Evolutionary conservation across 2,113 vertebrate genomes (phyloP), one percentile per base, ranked within the genome.

Genomic region (Dermatemys mawii): DNA sequence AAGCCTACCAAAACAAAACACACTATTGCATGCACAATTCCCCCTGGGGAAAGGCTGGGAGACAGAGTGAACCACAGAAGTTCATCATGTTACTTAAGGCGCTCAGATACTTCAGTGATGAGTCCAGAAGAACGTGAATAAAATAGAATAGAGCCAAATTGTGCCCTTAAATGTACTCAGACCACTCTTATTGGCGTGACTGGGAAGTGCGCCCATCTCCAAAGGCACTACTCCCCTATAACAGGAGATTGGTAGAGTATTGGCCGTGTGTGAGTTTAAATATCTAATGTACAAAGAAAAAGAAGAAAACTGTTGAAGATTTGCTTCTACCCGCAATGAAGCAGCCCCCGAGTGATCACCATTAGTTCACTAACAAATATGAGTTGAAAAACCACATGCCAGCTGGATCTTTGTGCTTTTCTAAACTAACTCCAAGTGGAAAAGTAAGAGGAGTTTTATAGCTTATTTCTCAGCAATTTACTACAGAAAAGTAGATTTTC

Each of bases 381-480:
- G 78, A 78, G 83, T 48, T 53, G n/a, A 81, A 81, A 88, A 81
- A 48, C 38, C 78, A 79, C 29, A 44, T 67, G 38, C 67, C 80
- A 67, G 41, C 24, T 60, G 5, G 26, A 78, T 50, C 55, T 55
- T 70, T 41, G n/a, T 70, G 55, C n/a, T 92, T 46, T 53, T 54
- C 44, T 16, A 54, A 29, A n/a, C 49, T 83, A 87, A 87, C 79
- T 87, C 55, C 48, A 83, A 76, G 55, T 88, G 83, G 85, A 83
- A 76, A 88, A 92, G 70, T 49, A 70, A 78, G 81, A 88, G 35
- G 55, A 32, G 4, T 50, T 49, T 70, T 41, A 50, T 86, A 88
- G 73, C 83, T 84, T 86, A 83, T 83, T 92, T 84, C 78, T 84
- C 63, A 70, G 48, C 90, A 87, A 53, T 55, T 87, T 92, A 73